A percentile compares a stretch with the other conserved stretches of the same genome.
Evolutionary conservation across 2,888 invertebrate genomes (phyloP).

Genomic region (Globia sparganii): DNA sequence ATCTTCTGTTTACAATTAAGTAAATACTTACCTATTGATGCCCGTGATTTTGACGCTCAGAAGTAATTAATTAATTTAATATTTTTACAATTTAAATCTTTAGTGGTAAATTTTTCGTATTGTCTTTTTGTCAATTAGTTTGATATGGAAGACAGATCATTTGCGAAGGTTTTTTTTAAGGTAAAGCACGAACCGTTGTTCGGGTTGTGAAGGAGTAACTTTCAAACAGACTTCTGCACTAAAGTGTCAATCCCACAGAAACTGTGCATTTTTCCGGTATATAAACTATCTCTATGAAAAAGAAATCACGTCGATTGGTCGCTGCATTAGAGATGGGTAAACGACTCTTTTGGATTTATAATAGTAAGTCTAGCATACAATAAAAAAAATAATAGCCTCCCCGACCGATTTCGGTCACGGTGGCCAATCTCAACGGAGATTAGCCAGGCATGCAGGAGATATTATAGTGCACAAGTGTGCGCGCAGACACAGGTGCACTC

Average conservation of each 20-base stretch:
- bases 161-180: not conserved
- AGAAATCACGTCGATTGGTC: not conserved
- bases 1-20: slow-evolving; percentile 4
- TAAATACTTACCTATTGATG: not conserved
- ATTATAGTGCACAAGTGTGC: too few relatives aligned
- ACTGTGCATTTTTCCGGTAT: not conserved
- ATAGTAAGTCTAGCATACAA: not conserved
- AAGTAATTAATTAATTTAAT: not conserved
- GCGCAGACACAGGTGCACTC: too few relatives aligned
- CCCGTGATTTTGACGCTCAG: not conserved
- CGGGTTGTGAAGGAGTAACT: not conserved
- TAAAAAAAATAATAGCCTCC: too few relatives aligned
- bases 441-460: too few relatives aligned
- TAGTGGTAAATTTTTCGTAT: too few relatives aligned
- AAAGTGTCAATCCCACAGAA: not conserved
- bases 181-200: not conserved
- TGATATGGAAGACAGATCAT: not conserved
- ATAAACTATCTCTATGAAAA: not conserved
- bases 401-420: too few relatives aligned
- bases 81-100: too few relatives aligned
- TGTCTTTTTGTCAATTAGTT: not conserved
- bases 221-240: not conserved
- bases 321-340: not conserved
- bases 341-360: not conserved
- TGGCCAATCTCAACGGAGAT: too few relatives aligned